Evolutionary conservation across 2,113 vertebrate genomes (phyloP), one percentile per base, ranked within the genome.

Genomic region (Scalopus aquaticus): DNA sequence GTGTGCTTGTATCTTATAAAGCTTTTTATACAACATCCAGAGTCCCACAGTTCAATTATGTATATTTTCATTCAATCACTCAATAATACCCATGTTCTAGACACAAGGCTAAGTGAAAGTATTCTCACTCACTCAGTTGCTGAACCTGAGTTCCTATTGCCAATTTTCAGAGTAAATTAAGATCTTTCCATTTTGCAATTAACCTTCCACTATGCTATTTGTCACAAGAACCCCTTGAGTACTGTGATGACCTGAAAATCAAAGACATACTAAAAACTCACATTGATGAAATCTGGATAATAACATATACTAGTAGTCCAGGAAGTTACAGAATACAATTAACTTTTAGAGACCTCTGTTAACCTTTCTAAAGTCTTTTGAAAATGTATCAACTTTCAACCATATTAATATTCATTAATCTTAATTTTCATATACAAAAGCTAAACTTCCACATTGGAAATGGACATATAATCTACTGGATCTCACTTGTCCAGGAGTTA

Each of bases 181-280:
- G 62, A 92, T n/a, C 67, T 92, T 95, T 90, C 35, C 30, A 92
- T 58, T 96, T 91, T 93, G 35, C 46, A 92, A 85, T 91, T 92
- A 80, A 73, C 70, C 62, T 85, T 84, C 56, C 19, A 24, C 26
- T 81, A 12, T 39, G 28, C 37, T 90, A 89, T 93, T 64, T 82
- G 13, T 93, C 77, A 92, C 15, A 93, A 81, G 42, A 69, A 85
- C 26, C 42, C 19, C 76, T 77, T 72, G 46, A 95, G 60, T 92
- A 74, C 54, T 51, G 8, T 30, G 39, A 90, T 44, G 60, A 78
- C 35, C 46, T 95, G 51, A 95, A 51, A 94, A 94, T 93, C 70
- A 80, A 90, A 96, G 62, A 67, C 22, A 56, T 35, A 80, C 67
- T 64, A 70, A 92, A 95, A 88, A 82, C 58, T 86, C 51, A 79